Base-by-base conservation (phyloP, 2,888 invertebrate genomes). In the Agrochola circellaris region DNA sequence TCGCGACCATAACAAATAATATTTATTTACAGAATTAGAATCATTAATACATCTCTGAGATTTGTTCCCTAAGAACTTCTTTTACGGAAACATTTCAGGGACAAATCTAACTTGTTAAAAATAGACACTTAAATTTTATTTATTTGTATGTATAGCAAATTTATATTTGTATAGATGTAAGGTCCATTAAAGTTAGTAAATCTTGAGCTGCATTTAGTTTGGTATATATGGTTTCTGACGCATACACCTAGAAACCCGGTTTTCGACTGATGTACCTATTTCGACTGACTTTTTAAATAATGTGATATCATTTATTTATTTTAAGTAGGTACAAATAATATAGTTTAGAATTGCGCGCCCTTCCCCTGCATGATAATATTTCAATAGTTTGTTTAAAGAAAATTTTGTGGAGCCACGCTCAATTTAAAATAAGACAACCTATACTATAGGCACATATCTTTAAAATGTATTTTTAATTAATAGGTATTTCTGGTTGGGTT, bases 331-430 rank as follows among this genome's bases (percentile, higher is more conserved):
- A 48, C 7, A 23, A 38, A 17, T 51, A 38, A 11, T 23, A 2
- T 26, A 45, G 15, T 78, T 75, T 78, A 20, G 4, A 77, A 77
- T 34, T n/a, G 15, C n/a, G 65, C 30, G n/a, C 42, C 9, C 64
- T 13, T 54, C 4, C 51, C 54, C 23, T 60, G 60, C 23, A 69
- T 51, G 20, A 48, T 66, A 26, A 38, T 1, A 51, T 26, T 38
- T 54, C 7, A 48, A 45, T n/a, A 67, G 20, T 13, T 45, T 15
- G 15, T 45, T 0, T 5, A 45, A 15, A 66, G 20, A 66, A 70
- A 30, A 74, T 20, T 17, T 20, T n/a, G 23, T 60, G 26, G 77
- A 77, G 9, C 38, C 17, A 23, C 26, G 42, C n/a, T 42, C 64
- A 51, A 78, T 61, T 51, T 42, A 30, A 51, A 26, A n/a, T n/a